These are phyloP conservation scores for Caprella mutica DNA, from an alignment of 2,888 invertebrate species.

Conservation along the genomic window DNA sequence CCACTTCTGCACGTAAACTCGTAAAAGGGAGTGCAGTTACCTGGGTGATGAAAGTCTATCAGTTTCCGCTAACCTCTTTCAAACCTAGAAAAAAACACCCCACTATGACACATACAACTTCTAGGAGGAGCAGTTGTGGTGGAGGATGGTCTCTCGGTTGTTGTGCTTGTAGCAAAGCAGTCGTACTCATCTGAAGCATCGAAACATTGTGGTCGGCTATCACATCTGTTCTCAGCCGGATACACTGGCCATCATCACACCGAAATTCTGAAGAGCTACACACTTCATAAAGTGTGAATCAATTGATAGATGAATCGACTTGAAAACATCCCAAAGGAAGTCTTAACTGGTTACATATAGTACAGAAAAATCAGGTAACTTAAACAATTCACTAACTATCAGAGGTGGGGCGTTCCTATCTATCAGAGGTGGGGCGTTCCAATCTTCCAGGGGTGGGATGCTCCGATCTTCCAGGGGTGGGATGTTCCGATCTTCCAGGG, in stretches of 20 bases:
- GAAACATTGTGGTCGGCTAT: conserved; percentile 58
- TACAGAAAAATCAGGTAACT: not conserved
- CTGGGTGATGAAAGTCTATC: no score
- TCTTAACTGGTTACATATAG: not conserved
- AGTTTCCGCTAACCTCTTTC: no score
- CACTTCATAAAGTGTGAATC: not conserved
- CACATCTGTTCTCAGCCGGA: conserved; percentile 47
- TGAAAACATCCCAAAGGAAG: not conserved
- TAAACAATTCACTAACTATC: conserved; percentile 35
- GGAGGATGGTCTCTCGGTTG: not conserved
- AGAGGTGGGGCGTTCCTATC: no score
- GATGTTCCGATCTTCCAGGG: no score
- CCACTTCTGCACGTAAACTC: conserved; percentile 21
- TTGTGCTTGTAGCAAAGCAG: conserved; percentile 36
- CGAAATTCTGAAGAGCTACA: conserved; percentile 36
- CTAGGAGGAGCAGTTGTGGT: not conserved
- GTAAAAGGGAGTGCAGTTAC: not conserved
- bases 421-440: no score
- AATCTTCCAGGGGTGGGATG: no score
- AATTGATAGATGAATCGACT: not conserved
- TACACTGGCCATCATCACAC: conserved; percentile 41
- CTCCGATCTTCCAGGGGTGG: no score
- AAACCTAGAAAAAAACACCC: no score
- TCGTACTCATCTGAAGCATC: conserved; percentile 57
- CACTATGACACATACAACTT: not conserved